Evolutionary conservation across 2,113 vertebrate species (phyloP).

Genomic region (Microcebus ravelobensis): DNA sequence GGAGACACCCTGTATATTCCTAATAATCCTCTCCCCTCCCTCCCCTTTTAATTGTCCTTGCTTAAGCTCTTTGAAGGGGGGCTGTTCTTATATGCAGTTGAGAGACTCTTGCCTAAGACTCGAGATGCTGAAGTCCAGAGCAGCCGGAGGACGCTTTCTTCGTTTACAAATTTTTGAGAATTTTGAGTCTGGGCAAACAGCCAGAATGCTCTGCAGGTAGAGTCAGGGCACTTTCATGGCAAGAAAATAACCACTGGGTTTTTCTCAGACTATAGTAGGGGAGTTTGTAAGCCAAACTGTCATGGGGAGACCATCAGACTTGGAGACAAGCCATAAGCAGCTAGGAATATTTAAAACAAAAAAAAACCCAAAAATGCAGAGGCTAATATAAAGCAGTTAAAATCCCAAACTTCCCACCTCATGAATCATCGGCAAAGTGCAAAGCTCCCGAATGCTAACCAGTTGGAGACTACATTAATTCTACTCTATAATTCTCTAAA

Average conservation of each 20-base stretch:
- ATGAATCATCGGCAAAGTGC: background rate
- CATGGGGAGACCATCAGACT: background rate
- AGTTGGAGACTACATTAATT: background rate
- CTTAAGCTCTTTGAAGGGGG: background rate
- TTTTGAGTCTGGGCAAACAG: constrained; percentile 56
- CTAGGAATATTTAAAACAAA: background rate
- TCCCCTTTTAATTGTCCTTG: background rate
- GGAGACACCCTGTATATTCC: background rate
- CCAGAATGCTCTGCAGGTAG: constrained; percentile 30
- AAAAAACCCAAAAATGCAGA: background rate
- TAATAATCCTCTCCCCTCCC: fast-evolving
- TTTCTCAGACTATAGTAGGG: background rate
- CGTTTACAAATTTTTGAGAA: constrained; percentile 27
- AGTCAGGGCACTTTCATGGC: background rate
- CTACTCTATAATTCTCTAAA: constrained; percentile 16
- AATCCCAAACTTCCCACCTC: constrained; percentile 31
- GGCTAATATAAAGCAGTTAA: background rate
- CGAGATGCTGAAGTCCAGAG: background rate
- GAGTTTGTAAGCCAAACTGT: background rate
- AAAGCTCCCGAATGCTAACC: constrained; percentile 7
- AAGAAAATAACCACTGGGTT: background rate
- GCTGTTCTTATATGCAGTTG: background rate
- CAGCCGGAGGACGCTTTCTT: constrained; percentile 8
- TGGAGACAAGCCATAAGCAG: background rate
- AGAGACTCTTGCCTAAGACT: background rate